Evolutionary conservation across 2,797 vertebrate genomes (phyloP).

Genomic region (Spinus olivaceus): DNA sequence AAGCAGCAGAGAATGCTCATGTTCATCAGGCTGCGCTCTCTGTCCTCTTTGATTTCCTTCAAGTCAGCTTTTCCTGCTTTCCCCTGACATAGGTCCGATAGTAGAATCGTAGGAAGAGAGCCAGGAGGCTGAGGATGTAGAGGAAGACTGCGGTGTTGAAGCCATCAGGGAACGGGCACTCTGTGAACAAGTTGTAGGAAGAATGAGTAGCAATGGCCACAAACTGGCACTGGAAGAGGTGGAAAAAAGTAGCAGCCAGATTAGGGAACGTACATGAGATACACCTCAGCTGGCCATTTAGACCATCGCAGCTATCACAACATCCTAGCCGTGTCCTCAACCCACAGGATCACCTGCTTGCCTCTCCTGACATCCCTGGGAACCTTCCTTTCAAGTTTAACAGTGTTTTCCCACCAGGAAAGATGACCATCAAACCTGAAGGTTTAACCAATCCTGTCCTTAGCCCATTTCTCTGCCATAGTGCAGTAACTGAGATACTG

Average conservation of each 20-base stretch:
- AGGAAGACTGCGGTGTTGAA: slow-evolving; percentile 68
- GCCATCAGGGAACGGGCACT: slow-evolving; percentile 69
- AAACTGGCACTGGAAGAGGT: slow-evolving; percentile 72
- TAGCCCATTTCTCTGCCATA: neutral
- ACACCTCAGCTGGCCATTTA: neutral
- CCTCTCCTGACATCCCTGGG: neutral
- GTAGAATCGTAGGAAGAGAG: slow-evolving; percentile 77
- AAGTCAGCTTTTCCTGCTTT: slow-evolving; percentile 52
- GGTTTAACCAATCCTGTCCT: neutral
- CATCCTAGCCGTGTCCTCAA: neutral
- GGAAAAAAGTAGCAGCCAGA: neutral
- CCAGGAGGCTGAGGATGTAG: slow-evolving; percentile 74
- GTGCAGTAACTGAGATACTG: neutral
- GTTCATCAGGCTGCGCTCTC: neutral
- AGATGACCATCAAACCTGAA: neutral
- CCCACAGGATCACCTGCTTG: neutral
- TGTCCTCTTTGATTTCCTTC: neutral
- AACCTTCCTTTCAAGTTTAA: neutral
- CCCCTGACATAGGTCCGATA: slow-evolving; percentile 58
- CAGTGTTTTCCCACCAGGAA: neutral
- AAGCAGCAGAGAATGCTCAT: neutral
- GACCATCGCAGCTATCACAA: neutral
- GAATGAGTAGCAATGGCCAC: slow-evolving; percentile 72
- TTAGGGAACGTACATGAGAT: neutral
- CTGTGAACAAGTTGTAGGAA: slow-evolving; percentile 72